phyloP scores from a whole-genome alignment of 2,797 vertebrate species.

The Hippopotamyrus pictus region DNA sequence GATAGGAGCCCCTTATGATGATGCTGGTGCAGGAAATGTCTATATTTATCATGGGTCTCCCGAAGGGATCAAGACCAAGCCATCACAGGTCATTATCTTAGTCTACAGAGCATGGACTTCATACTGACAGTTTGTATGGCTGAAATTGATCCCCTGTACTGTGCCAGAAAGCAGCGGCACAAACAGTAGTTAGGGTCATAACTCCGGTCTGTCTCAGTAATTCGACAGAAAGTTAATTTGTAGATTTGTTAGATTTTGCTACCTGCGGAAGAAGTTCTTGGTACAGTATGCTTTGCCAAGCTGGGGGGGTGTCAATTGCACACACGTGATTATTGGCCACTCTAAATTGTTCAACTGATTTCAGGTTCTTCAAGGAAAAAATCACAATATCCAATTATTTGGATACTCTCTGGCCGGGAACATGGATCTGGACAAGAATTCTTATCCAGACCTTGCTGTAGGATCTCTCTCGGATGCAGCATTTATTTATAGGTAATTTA shows the following conservation, averaged over 20 bases:
- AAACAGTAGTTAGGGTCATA: not conserved
- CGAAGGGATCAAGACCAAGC: slow-evolving; percentile 57
- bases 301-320: not conserved
- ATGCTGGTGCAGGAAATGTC: slow-evolving; percentile 64
- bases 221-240: not conserved
- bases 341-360: slow-evolving; percentile 28
- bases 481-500: slow-evolving; percentile 73
- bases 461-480: slow-evolving; percentile 88
- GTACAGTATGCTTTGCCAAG: not conserved
- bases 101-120: not conserved
- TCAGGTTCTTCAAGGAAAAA: slow-evolving; percentile 68
- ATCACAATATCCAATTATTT: slow-evolving; percentile 58
- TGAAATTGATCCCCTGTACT: not conserved
- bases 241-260: not conserved
- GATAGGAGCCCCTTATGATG: slow-evolving; percentile 82
- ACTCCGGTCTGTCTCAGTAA: not conserved
- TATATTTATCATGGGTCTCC: slow-evolving; percentile 79
- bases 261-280: not conserved
- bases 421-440: slow-evolving; percentile 89
- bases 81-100: slow-evolving; percentile 68
- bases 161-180: not conserved
- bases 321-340: not conserved
- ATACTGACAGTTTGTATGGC: not conserved
- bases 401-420: slow-evolving; percentile 93
- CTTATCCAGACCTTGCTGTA: slow-evolving; percentile 86